phyloP scores from a whole-genome alignment of 2,113 vertebrate genomes.

The Odocoileus virginianus region DNA sequence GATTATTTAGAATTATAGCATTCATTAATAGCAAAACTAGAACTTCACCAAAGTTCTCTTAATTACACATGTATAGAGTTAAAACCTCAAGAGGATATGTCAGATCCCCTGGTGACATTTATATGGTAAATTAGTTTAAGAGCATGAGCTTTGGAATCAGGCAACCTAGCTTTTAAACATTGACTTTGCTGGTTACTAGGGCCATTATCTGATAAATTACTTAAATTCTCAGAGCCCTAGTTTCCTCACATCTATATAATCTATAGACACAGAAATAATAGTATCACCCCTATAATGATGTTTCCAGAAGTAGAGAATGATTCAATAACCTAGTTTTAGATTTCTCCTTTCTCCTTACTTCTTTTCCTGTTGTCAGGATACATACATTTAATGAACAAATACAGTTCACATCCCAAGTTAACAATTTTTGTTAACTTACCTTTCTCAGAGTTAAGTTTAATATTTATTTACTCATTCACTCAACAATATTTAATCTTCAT shows the following conservation, averaged over 20 bases:
- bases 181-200: not conserved
- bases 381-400: not conserved
- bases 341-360: not conserved
- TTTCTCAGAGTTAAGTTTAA: not conserved
- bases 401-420: not conserved
- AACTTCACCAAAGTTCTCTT: not conserved
- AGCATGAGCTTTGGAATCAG: not conserved
- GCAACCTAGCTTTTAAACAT: not conserved
- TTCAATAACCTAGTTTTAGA: not conserved
- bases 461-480: not conserved
- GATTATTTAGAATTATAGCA: not conserved
- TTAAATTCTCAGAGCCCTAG: not conserved
- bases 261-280: constrained; percentile 5
- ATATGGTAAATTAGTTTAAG: not conserved
- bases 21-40: not conserved
- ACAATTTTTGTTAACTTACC: too few species aligned
- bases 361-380: not conserved
- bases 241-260: not conserved
- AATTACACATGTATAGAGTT: not conserved
- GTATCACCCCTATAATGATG: not conserved
- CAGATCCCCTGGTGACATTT: not conserved
- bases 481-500: not conserved
- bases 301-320: not conserved
- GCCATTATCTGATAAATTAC: not conserved
- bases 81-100: not conserved